phyloP scores from a whole-genome alignment of 2,113 vertebrate species.

The Indicator indicator region DNA sequence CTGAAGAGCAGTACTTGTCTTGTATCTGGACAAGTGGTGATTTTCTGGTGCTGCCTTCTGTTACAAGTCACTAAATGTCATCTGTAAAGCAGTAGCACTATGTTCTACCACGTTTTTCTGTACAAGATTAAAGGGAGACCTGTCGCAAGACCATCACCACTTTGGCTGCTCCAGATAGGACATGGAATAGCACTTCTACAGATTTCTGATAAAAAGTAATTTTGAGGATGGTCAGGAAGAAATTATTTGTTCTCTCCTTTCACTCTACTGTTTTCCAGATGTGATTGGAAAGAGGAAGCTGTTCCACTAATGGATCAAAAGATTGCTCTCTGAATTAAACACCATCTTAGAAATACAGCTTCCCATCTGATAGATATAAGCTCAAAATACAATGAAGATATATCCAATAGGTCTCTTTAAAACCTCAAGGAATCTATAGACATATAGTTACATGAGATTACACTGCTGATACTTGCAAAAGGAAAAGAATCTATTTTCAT shows the following conservation, averaged over 20 bases:
- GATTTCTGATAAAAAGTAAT: background rate
- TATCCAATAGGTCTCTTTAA: background rate
- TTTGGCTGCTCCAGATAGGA: background rate
- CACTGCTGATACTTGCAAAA: background rate
- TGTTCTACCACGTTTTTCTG: background rate
- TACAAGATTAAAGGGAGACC: background rate
- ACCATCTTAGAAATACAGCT: background rate
- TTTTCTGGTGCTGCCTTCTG: constrained; percentile 27
- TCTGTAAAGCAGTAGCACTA: background rate
- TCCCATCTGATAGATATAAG: background rate
- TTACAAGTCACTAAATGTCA: background rate
- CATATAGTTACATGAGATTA: background rate
- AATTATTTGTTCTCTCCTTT: background rate
- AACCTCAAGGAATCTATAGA: background rate
- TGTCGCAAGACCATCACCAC: background rate
- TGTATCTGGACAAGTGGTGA: constrained; percentile 16
- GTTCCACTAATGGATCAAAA: constrained; percentile 14
- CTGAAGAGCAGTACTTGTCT: background rate
- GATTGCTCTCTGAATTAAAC: constrained; percentile 14
- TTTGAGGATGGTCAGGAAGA: background rate
- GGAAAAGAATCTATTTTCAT: background rate
- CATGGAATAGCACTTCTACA: background rate
- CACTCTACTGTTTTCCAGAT: background rate
- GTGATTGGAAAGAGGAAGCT: background rate
- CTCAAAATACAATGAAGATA: background rate